A percentile compares a stretch with the other conserved stretches of the same genome.
Conservation (phyloP, 1,140 invertebrate genomes). For the Oscheius sp. region DNA sequence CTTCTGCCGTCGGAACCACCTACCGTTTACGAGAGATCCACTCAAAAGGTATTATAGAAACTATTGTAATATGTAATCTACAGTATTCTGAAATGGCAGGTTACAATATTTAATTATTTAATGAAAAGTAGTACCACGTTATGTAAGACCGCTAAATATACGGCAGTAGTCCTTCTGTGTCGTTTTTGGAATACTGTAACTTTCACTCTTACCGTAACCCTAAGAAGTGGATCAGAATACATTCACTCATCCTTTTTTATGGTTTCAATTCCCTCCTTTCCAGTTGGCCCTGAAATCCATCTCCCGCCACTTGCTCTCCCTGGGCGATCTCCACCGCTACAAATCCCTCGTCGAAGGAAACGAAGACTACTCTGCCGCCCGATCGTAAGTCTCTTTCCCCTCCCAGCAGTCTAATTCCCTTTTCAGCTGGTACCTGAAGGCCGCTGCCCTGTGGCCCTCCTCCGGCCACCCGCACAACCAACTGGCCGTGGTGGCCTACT, state of each 20-base stretch:
- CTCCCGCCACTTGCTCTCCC: constrained; percentile 27
- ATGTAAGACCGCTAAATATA: neutral
- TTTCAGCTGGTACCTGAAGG: constrained; percentile 36
- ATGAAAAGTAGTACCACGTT: neutral
- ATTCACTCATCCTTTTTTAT: neutral
- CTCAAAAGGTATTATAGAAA: neutral
- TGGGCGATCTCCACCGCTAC: constrained; percentile 37
- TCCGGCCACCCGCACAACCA: constrained; percentile 35
- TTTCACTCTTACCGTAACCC: neutral
- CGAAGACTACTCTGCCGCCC: constrained; percentile 30
- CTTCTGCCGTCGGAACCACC: neutral
- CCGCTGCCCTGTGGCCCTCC: constrained; percentile 22
- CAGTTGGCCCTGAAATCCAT: constrained; percentile 29
- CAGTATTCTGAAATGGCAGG: neutral
- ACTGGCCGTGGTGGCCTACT: constrained; percentile 27
- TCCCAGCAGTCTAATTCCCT: neutral
- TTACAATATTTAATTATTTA: neutral
- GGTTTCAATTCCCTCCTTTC: neutral
- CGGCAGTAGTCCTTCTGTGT: neutral
- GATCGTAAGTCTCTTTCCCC: neutral
- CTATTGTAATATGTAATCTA: neutral
- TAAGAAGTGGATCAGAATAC: neutral
- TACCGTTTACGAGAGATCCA: neutral
- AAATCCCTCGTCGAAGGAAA: constrained; percentile 17
- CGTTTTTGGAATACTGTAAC: neutral